phyloP scores from a whole-genome alignment of 2,797 vertebrate species.

The Alauda arvensis region DNA sequence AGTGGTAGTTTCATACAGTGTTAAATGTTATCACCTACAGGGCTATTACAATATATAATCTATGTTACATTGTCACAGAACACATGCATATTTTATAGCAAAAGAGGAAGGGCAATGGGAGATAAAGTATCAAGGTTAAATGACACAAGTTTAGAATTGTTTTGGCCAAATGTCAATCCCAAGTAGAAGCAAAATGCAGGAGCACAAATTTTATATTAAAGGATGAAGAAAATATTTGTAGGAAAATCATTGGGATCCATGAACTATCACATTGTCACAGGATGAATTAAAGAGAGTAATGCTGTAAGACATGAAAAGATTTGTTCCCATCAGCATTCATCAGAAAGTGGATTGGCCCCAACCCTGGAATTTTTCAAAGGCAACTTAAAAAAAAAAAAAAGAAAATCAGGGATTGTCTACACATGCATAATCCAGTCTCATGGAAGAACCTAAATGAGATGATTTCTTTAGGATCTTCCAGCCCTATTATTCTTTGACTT shows the following conservation, averaged over 20 bases:
- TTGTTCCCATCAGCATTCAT: background rate
- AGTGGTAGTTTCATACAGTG: background rate
- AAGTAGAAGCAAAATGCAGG: background rate
- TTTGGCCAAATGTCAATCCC: background rate
- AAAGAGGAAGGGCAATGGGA: background rate
- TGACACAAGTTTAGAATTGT: background rate
- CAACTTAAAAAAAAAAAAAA: background rate
- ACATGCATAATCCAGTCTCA: background rate
- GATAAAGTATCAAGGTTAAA: background rate
- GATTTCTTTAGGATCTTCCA: background rate
- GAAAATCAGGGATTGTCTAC: background rate
- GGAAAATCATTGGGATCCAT: background rate
- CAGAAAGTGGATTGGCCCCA: background rate
- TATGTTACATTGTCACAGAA: background rate
- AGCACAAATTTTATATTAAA: background rate
- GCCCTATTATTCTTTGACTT: background rate
- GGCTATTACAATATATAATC: conserved; percentile 19
- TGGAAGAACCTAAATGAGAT: background rate
- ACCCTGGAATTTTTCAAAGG: background rate
- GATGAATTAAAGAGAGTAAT: background rate
- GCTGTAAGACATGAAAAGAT: background rate
- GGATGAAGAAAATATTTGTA: background rate
- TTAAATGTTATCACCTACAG: background rate
- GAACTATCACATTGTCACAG: background rate
- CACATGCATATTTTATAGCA: background rate